These are phyloP conservation scores for Drosophila grimshawi DNA, from an alignment of 1,140 invertebrate species.

Conservation along the genomic window DNA sequence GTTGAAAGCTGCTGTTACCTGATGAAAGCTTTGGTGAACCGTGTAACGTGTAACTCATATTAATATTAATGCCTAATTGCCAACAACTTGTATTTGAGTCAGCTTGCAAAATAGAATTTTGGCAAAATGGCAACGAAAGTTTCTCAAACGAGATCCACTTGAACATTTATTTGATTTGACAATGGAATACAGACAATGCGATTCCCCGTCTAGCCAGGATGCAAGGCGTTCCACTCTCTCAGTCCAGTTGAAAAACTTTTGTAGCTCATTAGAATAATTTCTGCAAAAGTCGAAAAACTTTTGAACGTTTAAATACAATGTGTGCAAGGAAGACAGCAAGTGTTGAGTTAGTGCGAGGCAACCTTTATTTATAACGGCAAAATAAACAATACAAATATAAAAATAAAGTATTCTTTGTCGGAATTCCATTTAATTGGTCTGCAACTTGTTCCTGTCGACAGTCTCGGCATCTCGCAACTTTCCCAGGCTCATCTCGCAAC, in stretches of 20 bases:
- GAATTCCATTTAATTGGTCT: conserved; percentile 79
- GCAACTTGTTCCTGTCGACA: conserved; percentile 71
- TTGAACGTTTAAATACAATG: conserved; percentile 27
- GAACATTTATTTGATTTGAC: conserved; percentile 63
- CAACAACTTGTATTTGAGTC: conserved; percentile 46
- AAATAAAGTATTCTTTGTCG: conserved; percentile 65
- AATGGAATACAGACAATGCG: conserved; percentile 14
- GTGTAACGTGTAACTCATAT: conserved; percentile 52
- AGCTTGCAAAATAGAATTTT: not conserved
- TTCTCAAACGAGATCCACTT: conserved; percentile 37
- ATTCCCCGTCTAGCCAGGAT: conserved; percentile 47
- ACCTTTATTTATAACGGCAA: conserved; percentile 67
- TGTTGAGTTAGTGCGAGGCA: conserved; percentile 11
- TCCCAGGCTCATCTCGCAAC: conserved; percentile 68
- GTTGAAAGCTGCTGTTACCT: conserved; percentile 7
- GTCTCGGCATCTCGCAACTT: conserved; percentile 42
- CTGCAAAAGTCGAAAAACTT: conserved; percentile 59
- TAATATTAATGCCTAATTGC: conserved; percentile 78
- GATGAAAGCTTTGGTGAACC: conserved; percentile 14
- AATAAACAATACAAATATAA: conserved; percentile 31
- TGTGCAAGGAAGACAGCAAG: conserved; percentile 33
- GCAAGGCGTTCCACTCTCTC: conserved; percentile 9
- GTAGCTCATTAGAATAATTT: conserved; percentile 81
- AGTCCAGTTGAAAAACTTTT: conserved; percentile 54
- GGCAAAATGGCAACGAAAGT: conserved; percentile 2